Evolutionary conservation across 2,113 vertebrate genomes (phyloP), one percentile per base, ranked within the genome.

Genomic region (Irena cyanogastra): DNA sequence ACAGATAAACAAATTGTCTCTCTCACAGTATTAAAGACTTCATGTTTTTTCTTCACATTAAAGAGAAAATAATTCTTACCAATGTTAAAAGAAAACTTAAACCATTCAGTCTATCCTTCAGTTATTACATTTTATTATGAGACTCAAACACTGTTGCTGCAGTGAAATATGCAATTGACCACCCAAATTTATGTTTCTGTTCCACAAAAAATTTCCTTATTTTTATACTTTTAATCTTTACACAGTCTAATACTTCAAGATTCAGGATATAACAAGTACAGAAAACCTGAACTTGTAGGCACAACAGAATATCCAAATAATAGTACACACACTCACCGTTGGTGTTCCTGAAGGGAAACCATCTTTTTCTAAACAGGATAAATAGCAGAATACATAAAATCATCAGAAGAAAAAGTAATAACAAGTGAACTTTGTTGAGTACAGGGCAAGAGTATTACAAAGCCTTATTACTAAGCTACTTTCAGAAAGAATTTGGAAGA

Each of bases 271-370:
- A 69, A 60, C 45, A 83, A 71, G 72, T 17, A 50, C 16, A 97
- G 14, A 94, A 76, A 18, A 85, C 37, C 11, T 54, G 20, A 87
- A 75, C 79, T 37, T 27, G 14, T 12, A 30, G 1, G 3, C 2
- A 3, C 7, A 37, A 33, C 27, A 76, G 50, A 69, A 74, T 7
- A 54, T 30, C 30, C 11, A 90, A 93, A 27, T 81, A 93, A 64
- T 1, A 91, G 64, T 18, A 83, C 87, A 76, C 79, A 75, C 93
- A 99, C 99, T 98, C 97, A 99, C 99, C 76, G 94, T 98, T 93
- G 98, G 98, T 63, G 98, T 97, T 96, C 98, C 99, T 94, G 98
- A 98, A 95, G 98, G 98, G 92, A 99, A 99, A 23, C 98, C 97
- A 85, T 99, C 99, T 98, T 99, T 99, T 95, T 99, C 99, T 99